A percentile compares a stretch with the other conserved stretches of the same genome.
Conservation (phyloP, 1,140 invertebrate species). For the Streblospio benedicti region DNA sequence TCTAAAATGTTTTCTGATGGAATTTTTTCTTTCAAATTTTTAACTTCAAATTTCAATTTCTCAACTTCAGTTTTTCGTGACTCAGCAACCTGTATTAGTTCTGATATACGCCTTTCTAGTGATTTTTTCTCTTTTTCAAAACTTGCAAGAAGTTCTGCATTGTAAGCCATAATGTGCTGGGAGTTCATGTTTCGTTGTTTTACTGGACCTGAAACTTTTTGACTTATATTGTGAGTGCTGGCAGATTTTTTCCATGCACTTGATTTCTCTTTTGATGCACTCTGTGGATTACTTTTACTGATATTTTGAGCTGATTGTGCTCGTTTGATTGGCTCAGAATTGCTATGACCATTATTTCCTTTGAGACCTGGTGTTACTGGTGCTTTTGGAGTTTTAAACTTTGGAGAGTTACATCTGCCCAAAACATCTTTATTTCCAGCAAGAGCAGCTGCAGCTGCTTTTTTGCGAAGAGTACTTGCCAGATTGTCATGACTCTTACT, state of each 20-base stretch:
- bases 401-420: neutral
- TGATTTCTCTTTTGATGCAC: too few species aligned
- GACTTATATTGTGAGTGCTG: slow-evolving; percentile 40
- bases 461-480: slow-evolving; percentile 24
- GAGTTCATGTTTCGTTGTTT: too few species aligned
- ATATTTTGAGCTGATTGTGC: slow-evolving; percentile 18
- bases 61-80: slow-evolving; percentile 44
- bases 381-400: neutral
- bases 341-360: neutral
- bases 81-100: slow-evolving; percentile 42
- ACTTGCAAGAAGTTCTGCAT: slow-evolving; percentile 45
- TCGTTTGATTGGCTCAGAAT: slow-evolving; percentile 11
- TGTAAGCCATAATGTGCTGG: slow-evolving; percentile 47
- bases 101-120: slow-evolving; percentile 41
- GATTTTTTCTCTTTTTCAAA: slow-evolving; percentile 47
- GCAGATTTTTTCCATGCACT: slow-evolving; percentile 36
- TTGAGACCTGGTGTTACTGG: slow-evolving; percentile 2
- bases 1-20: slow-evolving; percentile 20
- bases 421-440: slow-evolving; percentile 2
- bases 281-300: too few species aligned
- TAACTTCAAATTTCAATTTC: slow-evolving; percentile 28
- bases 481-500: slow-evolving; percentile 46
- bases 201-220: slow-evolving; percentile 36
- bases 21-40: slow-evolving; percentile 12
- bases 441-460: slow-evolving; percentile 2